Evolutionary conservation across 2,888 invertebrate genomes (phyloP).

Genomic region (Monoplex corrugatus): DNA sequence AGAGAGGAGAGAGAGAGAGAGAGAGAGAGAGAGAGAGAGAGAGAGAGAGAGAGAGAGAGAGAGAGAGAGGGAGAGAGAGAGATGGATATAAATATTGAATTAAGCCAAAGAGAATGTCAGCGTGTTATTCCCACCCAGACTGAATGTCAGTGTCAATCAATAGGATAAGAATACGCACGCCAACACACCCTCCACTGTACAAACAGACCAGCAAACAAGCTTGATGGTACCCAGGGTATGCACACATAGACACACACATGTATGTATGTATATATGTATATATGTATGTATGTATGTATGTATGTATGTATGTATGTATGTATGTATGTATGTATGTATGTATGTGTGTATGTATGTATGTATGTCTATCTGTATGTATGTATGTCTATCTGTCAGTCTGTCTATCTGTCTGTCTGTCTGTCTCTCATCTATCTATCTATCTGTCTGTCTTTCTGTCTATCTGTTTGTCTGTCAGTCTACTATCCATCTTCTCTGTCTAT

Average conservation of each 20-base stretch:
- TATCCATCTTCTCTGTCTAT: not conserved
- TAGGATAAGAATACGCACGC: no score
- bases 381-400: not conserved
- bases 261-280: not conserved
- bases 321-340: not conserved
- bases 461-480: not conserved
- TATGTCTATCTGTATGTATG: not conserved
- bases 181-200: no score
- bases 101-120: no score
- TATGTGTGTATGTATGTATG: not conserved
- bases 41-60: not conserved
- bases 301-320: not conserved
- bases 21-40: slow-evolving; percentile 19
- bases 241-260: no score
- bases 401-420: not conserved
- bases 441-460: not conserved
- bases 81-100: not conserved
- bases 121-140: no score
- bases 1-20: slow-evolving; percentile 5
- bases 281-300: not conserved
- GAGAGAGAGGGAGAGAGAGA: not conserved
- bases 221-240: no score
- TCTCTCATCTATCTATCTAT: not conserved
- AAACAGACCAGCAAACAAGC: no score
- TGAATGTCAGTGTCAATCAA: no score